Conservation (phyloP, 2,888 invertebrate species). For the Caenorhabditis virilis region DNA sequence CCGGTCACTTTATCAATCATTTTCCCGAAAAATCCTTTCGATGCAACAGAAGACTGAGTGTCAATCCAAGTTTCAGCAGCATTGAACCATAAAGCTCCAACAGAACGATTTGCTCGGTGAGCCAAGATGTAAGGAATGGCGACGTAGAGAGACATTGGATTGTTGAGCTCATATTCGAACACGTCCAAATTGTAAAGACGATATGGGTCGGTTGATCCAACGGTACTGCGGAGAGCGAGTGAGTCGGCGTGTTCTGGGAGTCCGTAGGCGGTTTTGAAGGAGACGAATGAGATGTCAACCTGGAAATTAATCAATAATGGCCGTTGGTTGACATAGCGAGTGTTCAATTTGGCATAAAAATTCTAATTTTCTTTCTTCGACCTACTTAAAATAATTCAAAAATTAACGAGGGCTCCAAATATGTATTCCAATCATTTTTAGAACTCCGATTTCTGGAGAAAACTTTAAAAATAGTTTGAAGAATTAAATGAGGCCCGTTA, state of each 20-base stretch:
- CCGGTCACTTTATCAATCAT: slow-evolving; percentile 70
- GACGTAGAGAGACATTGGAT: slow-evolving; percentile 94
- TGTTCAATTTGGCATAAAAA: too few relatives aligned
- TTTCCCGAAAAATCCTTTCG: slow-evolving; percentile 48
- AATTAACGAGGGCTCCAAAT: too few relatives aligned
- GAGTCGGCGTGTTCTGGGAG: slow-evolving; percentile 96
- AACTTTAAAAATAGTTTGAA: too few relatives aligned
- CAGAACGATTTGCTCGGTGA: slow-evolving; percentile 76
- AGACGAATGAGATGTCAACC: slow-evolving; percentile 84
- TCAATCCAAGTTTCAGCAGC: slow-evolving; percentile 99
- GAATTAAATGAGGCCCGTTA: too few relatives aligned
- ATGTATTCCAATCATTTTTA: too few relatives aligned
- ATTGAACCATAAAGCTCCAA: slow-evolving; percentile 77
- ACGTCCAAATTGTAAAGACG: slow-evolving; percentile 94
- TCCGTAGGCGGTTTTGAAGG: slow-evolving; percentile 87
- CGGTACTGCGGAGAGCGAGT: slow-evolving; percentile 84
- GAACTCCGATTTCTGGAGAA: too few relatives aligned
- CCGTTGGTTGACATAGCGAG: too few relatives aligned
- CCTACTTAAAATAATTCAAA: too few relatives aligned
- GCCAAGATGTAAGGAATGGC: slow-evolving; percentile 90
- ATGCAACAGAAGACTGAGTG: slow-evolving; percentile 66
- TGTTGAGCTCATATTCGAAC: slow-evolving; percentile 93
- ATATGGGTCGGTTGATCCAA: slow-evolving; percentile 67
- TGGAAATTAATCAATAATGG: slow-evolving; percentile 77
- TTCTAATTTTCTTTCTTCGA: too few relatives aligned